Base-by-base conservation (phyloP, 2,888 invertebrate genomes). In the Alviniconcha strummeri region DNA sequence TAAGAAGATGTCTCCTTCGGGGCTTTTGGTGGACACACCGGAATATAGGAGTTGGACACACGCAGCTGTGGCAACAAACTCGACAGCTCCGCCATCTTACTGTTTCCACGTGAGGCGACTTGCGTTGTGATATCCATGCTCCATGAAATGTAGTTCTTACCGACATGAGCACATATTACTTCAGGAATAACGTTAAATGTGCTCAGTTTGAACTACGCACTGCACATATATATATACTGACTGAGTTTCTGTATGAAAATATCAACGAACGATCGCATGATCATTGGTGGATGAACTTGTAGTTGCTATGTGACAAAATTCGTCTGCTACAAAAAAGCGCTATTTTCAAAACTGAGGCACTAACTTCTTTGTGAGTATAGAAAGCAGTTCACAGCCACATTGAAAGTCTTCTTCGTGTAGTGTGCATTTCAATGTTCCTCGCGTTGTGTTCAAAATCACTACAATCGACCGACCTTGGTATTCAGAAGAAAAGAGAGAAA, bases 1-100 rank as follows among this genome's bases (percentile, higher is more conserved):
- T 91, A 91, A 55, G 91, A 89, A 13, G 88, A 84, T 6, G 90
- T 87, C 74, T 88, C 88, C 67, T 88, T 88, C 11, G 91, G 90
- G 75, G 89, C 88, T 72, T 80, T 83, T 17, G 89, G 89, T 77
- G 90, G 91, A 78, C 90, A 89, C 11, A 89, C 82, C 60, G 91
- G 91, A 83, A 91, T 90, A 84, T 90, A 91, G 5, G 90, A 89
- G 36, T 88, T 85, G 60, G 87, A 84, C 79, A 88, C 85, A 54
- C 88, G 84, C 17, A 85, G 82, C 76, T 88, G 88, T 13, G 89
- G 86, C 82, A 86, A 88, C 80, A 87, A 80, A 71, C 86, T 86
- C 69, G 89, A 87, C 54, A 88, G 87, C 78, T 89, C 89, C 84
- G 90, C 88, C 90, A 89, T 89, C 80, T 81, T 85, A 52, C 57